Evolutionary conservation across 2,113 vertebrate species (phyloP).

Genomic region (Sapayoa aenigma): DNA sequence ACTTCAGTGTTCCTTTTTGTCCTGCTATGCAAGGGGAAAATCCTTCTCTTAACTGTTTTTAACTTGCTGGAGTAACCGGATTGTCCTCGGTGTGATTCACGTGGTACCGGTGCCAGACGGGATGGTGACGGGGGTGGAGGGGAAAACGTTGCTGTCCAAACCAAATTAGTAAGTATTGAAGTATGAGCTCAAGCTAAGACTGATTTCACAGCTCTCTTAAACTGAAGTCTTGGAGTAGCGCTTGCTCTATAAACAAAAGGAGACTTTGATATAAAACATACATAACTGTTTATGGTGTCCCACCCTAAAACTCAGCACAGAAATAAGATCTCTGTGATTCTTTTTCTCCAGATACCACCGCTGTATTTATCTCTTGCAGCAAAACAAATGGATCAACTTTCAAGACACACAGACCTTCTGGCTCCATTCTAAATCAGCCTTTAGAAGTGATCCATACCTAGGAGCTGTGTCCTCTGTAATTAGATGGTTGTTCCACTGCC

Average conservation of each 20-base stretch:
- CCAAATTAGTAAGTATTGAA: slow-evolving; percentile 16
- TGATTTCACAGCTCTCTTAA: neutral
- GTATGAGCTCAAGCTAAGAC: neutral
- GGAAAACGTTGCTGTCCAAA: neutral
- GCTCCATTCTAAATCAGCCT: neutral
- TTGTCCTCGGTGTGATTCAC: slow-evolving; percentile 20
- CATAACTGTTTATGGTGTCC: slow-evolving; percentile 28
- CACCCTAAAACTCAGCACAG: neutral
- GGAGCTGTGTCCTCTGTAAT: neutral
- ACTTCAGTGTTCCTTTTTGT: neutral
- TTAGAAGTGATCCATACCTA: neutral
- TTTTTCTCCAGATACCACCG: neutral
- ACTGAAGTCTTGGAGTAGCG: neutral
- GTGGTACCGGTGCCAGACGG: neutral
- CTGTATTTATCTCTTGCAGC: slow-evolving; percentile 45
- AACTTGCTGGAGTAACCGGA: neutral
- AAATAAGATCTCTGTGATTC: neutral
- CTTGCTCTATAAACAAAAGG: slow-evolving; percentile 7
- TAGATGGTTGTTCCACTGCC: neutral
- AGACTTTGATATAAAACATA: slow-evolving; percentile 48
- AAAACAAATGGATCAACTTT: slow-evolving; percentile 39
- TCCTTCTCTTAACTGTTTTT: neutral
- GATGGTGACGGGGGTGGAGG: neutral
- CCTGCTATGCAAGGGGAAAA: neutral
- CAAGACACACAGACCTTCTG: slow-evolving; percentile 10